Conservation (phyloP, 2,888 invertebrate species). For the Erebia aethiops region DNA sequence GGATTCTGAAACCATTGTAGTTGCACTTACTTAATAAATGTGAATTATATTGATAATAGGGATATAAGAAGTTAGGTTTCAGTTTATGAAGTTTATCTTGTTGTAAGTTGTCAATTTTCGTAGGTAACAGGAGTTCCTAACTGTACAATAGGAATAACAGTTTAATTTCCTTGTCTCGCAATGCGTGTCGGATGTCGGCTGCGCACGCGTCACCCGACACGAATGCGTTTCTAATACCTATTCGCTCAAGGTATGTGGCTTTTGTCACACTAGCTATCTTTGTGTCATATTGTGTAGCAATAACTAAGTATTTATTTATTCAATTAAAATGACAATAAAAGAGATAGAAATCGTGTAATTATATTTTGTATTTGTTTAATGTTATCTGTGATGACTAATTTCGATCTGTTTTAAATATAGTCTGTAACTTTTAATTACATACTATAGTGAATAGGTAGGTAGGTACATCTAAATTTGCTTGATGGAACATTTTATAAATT, state of each 20-base stretch:
- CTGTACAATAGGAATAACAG: conserved; percentile 25
- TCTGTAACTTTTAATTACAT: too few relatives aligned
- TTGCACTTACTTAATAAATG: too few relatives aligned
- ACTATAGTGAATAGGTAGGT: too few relatives aligned
- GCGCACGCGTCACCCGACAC: conserved; percentile 65
- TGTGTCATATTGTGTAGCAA: conserved; percentile 21
- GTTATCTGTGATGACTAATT: background rate
- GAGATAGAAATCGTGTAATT: background rate
- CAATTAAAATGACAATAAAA: conserved; percentile 18
- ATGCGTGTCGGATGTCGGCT: conserved; percentile 70
- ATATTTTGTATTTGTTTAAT: background rate
- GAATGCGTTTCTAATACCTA: conserved; percentile 53
- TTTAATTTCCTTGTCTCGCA: conserved; percentile 68
- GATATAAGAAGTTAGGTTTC: too few relatives aligned
- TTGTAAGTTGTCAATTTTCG: background rate
- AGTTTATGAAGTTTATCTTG: too few relatives aligned
- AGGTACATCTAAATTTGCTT: too few relatives aligned
- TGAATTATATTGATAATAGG: too few relatives aligned
- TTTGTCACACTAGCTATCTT: conserved; percentile 39
- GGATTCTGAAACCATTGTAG: too few relatives aligned
- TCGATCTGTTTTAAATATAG: background rate
- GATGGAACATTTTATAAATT: too few relatives aligned
- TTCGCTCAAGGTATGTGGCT: conserved; percentile 46
- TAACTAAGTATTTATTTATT: conserved; percentile 6
- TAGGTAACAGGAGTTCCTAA: conserved; percentile 4